A percentile compares a stretch with the other conserved stretches of the same genome.
These are phyloP conservation scores for Hestina assimilis DNA, from an alignment of 1,140 invertebrate species.

Conservation along the genomic window DNA sequence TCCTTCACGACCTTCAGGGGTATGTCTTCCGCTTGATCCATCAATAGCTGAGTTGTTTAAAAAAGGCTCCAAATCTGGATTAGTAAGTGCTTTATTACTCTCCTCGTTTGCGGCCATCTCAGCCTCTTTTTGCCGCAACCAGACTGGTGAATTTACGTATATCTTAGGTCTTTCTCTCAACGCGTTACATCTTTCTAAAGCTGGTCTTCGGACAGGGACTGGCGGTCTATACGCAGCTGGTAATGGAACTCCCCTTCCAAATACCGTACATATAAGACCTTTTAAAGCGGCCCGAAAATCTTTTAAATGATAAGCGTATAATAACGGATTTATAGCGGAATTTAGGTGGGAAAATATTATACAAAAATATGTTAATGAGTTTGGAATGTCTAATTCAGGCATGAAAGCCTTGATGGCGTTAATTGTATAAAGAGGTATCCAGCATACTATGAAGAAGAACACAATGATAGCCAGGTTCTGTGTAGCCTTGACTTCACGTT, in stretches of 20 bases:
- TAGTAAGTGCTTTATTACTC: constrained; percentile 31
- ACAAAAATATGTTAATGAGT: constrained; percentile 86
- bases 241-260: constrained; percentile 71
- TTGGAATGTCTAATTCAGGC: constrained; percentile 82
- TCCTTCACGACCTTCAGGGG: constrained; percentile 53
- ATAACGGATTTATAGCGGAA: constrained; percentile 91
- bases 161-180: constrained; percentile 64
- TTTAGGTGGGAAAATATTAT: constrained; percentile 94
- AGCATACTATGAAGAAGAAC: constrained; percentile 94
- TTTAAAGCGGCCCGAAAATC: constrained; percentile 89
- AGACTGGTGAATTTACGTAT: constrained; percentile 73
- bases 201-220: constrained; percentile 57
- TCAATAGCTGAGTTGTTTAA: constrained; percentile 43
- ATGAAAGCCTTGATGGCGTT: constrained; percentile 93
- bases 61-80: constrained; percentile 61
- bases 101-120: constrained; percentile 49
- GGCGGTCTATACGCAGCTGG: constrained; percentile 63
- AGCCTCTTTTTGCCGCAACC: constrained; percentile 66
- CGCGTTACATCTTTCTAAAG: constrained; percentile 67
- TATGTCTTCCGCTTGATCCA: constrained; percentile 54
- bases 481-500: constrained; percentile 93
- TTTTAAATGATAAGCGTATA: constrained; percentile 94
- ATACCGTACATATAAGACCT: constrained; percentile 80
- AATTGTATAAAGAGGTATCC: constrained; percentile 95
- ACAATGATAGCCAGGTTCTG: constrained; percentile 95